Base-by-base conservation (phyloP, 2,888 invertebrate genomes). In the Xylota sylvarum region DNA sequence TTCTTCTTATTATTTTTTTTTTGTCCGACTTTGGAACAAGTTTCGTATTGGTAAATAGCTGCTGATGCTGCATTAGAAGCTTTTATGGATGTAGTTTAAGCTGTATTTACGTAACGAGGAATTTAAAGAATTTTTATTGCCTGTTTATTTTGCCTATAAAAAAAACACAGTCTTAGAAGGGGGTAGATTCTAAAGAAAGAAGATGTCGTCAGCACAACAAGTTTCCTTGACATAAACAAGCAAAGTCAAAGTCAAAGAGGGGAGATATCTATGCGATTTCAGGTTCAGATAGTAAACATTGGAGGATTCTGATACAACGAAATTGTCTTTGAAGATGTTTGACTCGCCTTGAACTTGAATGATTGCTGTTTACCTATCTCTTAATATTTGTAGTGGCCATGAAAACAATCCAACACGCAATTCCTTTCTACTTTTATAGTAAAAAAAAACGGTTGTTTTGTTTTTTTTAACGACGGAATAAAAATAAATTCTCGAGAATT, bases 61-160 rank as follows among this genome's bases (percentile, higher is more conserved):
- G 43, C 27, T 35, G 69, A 69, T 69, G 69, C 69, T 70, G 56
- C 43, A 46, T 62, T 19, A 30, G 27, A 27, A 6, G 56, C 19
- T 40, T 40, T 43, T 17, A 43, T 70, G n/a, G 70, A 5, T 32
- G 19, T 27, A 14, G 37, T 48, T 9, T 10, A 23, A 19, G 40
- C 17, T 17, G 6, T 30, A 37, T 56, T 56, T 56, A 43, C 60
- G 40, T 27, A 43, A 43, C 9, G 40, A n/a, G 48, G 37, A 56
- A 76, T 67, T 76, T 46, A 12, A 37, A 46, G 46, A 55, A 55
- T 69, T 69, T 69, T 69, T 69, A 69, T 69, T 10, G 32, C 58
- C 35, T 58, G 9, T 58, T 37, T 58, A 35, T 58, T 35, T 35
- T 35, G 35, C 10, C 17, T 12, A 58, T 19, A 58, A 58, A 23